phyloP scores from a whole-genome alignment of 1,140 invertebrate species.

The Drosophila hydei region DNA sequence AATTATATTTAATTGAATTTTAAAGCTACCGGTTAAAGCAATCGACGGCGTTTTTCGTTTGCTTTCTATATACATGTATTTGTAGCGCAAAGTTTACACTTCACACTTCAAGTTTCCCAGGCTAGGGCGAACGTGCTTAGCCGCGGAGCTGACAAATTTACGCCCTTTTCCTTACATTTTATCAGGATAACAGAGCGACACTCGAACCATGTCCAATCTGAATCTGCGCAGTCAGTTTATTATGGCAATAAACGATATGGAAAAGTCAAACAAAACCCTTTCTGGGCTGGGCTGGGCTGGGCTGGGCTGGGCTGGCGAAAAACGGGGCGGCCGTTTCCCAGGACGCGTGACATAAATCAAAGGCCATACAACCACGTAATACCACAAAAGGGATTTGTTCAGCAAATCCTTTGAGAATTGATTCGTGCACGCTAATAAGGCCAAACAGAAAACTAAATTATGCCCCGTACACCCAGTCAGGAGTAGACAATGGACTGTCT shows the following conservation, averaged over 20 bases:
- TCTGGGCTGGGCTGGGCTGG: not conserved
- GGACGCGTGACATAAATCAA: constrained; percentile 80
- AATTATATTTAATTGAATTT: constrained; percentile 83
- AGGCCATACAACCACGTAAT: constrained; percentile 35
- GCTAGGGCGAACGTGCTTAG: constrained; percentile 44
- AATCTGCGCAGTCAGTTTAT: constrained; percentile 52
- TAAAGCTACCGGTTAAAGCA: constrained; percentile 73
- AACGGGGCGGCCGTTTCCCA: constrained; percentile 60
- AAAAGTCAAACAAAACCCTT: constrained; percentile 63
- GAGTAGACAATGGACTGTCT: not conserved
- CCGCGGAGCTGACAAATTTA: constrained; percentile 63
- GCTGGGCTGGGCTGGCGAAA: not conserved
- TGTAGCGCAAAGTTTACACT: not conserved
- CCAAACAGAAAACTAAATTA: constrained; percentile 74
- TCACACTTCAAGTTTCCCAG: constrained; percentile 51
- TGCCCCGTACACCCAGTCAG: constrained; percentile 23
- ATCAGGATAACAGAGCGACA: constrained; percentile 39
- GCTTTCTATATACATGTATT: not conserved
- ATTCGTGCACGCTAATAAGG: constrained; percentile 82
- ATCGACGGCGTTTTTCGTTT: constrained; percentile 12
- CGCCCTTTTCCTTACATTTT: constrained; percentile 42
- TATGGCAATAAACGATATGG: constrained; percentile 54
- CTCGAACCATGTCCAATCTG: constrained; percentile 72
- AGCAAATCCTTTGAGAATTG: constrained; percentile 81
- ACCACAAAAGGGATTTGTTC: constrained; percentile 63